phyloP scores from a whole-genome alignment of 2,888 invertebrate genomes.

The Panopea generosa region DNA sequence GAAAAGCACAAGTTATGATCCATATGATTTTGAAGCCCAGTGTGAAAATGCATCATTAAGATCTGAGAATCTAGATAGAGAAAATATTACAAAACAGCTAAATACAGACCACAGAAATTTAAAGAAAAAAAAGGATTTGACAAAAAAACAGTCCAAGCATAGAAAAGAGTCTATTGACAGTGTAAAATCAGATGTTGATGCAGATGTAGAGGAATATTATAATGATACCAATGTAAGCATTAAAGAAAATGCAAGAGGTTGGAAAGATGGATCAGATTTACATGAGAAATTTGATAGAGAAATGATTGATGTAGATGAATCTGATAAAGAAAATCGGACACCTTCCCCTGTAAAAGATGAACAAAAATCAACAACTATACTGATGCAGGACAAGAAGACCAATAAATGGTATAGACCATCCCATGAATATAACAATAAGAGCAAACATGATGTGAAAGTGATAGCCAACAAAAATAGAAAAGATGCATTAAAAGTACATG shows the following conservation, averaged over 20 bases:
- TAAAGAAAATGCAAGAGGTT: neutral
- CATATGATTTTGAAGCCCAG: slow-evolving; percentile 71
- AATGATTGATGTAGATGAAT: neutral
- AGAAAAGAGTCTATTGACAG: neutral
- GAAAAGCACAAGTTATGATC: slow-evolving; percentile 60
- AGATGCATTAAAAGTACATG: neutral
- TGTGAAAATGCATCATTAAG: slow-evolving; percentile 51
- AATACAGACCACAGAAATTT: slow-evolving; percentile 32
- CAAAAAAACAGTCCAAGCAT: neutral
- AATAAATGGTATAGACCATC: slow-evolving; percentile 45
- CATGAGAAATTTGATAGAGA: slow-evolving; percentile 2
- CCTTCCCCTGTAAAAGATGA: neutral
- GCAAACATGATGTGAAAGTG: neutral
- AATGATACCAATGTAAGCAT: no score
- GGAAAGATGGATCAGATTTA: slow-evolving; percentile 7
- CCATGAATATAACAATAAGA: neutral
- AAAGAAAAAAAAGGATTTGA: slow-evolving; percentile 3
- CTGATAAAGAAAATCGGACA: neutral
- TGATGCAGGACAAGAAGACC: slow-evolving; percentile 42
- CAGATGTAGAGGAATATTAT: no score
- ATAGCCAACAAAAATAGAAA: neutral
- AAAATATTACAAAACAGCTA: slow-evolving; percentile 29
- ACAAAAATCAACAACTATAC: neutral
- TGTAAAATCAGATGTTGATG: no score
- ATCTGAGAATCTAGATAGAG: slow-evolving; percentile 38